Conservation (phyloP, 1,140 invertebrate genomes). For the Brachionus rotundiformis region DNA sequence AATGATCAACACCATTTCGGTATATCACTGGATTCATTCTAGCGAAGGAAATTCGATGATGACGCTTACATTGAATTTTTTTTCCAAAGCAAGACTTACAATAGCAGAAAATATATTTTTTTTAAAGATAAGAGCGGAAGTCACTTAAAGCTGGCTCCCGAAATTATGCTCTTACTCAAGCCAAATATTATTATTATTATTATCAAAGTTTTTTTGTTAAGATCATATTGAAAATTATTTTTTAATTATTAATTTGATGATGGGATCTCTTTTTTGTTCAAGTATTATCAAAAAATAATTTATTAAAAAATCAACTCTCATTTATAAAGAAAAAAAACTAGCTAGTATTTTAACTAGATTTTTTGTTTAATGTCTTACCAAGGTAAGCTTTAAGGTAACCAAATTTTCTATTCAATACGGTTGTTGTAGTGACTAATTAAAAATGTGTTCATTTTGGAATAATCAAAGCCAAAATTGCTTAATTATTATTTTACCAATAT, state of each 20-base stretch:
- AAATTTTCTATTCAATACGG: background rate
- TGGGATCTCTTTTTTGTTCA: too few species aligned
- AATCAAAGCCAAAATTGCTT: background rate
- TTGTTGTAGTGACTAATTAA: background rate
- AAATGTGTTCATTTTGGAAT: background rate
- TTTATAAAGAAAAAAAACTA: too few species aligned
- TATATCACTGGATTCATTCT: background rate
- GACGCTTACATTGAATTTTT: background rate
- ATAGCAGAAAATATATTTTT: background rate
- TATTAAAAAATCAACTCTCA: too few species aligned
- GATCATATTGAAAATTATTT: too few species aligned
- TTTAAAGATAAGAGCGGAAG: constrained; percentile 6
- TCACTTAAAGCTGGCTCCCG: background rate
- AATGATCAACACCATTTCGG: background rate
- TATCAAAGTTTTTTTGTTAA: background rate
- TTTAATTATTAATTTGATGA: too few species aligned
- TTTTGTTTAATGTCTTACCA: background rate
- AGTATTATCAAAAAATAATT: too few species aligned
- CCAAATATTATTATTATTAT: background rate
- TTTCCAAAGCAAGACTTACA: background rate
- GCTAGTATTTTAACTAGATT: too few species aligned
- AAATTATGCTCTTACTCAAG: background rate
- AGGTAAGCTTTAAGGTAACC: background rate
- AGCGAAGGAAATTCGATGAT: background rate
- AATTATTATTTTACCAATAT: background rate